Conservation (phyloP, 2,797 vertebrate genomes). For the Aplochiton taeniatus region DNA sequence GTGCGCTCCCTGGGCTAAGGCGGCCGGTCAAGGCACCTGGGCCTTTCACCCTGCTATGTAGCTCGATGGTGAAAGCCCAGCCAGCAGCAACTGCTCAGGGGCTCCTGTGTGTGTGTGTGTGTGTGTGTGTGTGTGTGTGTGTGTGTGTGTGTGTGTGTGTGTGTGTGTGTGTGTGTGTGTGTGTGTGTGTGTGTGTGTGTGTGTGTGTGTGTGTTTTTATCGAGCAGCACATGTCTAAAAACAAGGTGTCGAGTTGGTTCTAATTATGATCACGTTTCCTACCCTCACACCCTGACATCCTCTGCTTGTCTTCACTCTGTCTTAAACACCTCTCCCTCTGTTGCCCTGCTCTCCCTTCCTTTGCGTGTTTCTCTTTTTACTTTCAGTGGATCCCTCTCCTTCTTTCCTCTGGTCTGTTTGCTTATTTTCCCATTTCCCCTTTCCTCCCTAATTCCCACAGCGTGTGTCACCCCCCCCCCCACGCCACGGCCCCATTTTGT, state of each 20-base stretch:
- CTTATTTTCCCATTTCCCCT: not conserved
- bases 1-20: slow-evolving; percentile 22
- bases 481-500: not conserved
- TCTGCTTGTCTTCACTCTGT: slow-evolving; percentile 9
- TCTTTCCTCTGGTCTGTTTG: not conserved
- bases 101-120: slow-evolving; percentile 6
- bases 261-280: slow-evolving; percentile 17
- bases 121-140: slow-evolving; percentile 8
- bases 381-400: not conserved
- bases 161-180: not conserved
- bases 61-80: too few relatives aligned
- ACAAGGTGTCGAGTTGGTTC: slow-evolving; percentile 20
- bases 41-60: slow-evolving; percentile 33
- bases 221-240: not conserved
- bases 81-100: slow-evolving; percentile 22
- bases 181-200: not conserved
- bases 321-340: not conserved
- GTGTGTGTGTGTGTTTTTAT: not conserved
- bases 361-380: not conserved
- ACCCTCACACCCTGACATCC: slow-evolving; percentile 11
- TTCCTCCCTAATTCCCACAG: not conserved
- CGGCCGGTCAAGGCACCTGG: slow-evolving; percentile 3
- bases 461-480: not conserved
- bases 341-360: not conserved
- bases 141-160: not conserved